phyloP scores from a whole-genome alignment of 1,140 invertebrate genomes.

The Pseudomyrmex pallidus region DNA sequence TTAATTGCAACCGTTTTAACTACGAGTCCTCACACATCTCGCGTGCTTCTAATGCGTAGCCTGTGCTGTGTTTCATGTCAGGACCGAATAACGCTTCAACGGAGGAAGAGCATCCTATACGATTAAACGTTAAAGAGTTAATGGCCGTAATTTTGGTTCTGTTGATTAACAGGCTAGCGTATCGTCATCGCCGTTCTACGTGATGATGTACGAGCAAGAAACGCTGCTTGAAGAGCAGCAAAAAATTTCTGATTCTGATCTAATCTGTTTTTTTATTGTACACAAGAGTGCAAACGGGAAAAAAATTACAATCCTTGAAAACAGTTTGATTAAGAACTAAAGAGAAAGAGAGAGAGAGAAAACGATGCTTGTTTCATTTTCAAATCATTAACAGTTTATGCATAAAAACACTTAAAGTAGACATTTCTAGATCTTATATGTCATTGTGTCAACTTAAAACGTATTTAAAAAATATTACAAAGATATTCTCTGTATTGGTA shows the following conservation, averaged over 20 bases:
- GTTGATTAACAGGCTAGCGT: slow-evolving; percentile 56
- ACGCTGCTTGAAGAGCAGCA: not conserved
- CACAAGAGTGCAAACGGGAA: too few relatives aligned
- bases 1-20: slow-evolving; percentile 72
- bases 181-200: slow-evolving; percentile 35
- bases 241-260: not conserved
- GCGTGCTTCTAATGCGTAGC: slow-evolving; percentile 67
- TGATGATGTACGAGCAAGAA: slow-evolving; percentile 25
- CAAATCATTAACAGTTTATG: not conserved
- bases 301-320: not conserved
- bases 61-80: slow-evolving; percentile 57
- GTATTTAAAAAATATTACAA: not conserved
- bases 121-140: slow-evolving; percentile 68
- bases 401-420: not conserved
- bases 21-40: slow-evolving; percentile 63
- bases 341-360: not conserved
- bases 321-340: not conserved
- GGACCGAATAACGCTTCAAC: slow-evolving; percentile 57
- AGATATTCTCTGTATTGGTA: slow-evolving; percentile 21
- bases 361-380: not conserved
- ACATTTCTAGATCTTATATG: not conserved
- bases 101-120: slow-evolving; percentile 44
- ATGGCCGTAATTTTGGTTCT: slow-evolving; percentile 66
- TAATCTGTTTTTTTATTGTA: not conserved
- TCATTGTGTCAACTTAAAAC: too few relatives aligned